Evolutionary conservation across 2,888 invertebrate genomes (phyloP).

Genomic region (Agrochola lota): DNA sequence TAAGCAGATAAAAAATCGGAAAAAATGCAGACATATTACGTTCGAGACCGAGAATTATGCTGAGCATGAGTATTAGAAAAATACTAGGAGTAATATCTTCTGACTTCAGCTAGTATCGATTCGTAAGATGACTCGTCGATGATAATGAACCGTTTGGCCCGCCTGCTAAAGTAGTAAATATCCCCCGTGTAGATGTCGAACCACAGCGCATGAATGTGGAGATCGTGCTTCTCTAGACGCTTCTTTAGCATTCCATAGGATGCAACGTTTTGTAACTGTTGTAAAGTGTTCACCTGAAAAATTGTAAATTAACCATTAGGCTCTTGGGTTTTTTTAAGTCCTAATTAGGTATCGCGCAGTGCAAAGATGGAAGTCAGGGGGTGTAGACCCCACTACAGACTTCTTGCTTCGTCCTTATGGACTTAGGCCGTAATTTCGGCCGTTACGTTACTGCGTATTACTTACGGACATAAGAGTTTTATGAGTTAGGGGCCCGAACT

Average conservation of each 20-base stretch:
- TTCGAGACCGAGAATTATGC: constrained; percentile 14
- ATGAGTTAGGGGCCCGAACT: too few species aligned
- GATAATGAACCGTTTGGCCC: constrained; percentile 95
- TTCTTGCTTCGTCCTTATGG: too few species aligned
- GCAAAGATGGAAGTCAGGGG: too few species aligned
- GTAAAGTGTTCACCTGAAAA: constrained; percentile 95
- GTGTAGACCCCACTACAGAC: too few species aligned
- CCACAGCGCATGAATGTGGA: constrained; percentile 98
- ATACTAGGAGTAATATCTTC: constrained; percentile 94
- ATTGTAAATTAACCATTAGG: constrained; percentile 1
- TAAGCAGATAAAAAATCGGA: background rate
- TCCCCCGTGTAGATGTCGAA: constrained; percentile 99
- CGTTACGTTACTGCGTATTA: too few species aligned
- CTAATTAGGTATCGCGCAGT: background rate
- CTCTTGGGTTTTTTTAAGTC: background rate
- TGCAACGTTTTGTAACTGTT: constrained; percentile 97
- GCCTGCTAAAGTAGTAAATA: constrained; percentile 97
- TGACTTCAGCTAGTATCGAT: constrained; percentile 93
- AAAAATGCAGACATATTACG: constrained; percentile 25
- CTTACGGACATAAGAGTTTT: too few species aligned
- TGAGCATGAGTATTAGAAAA: constrained; percentile 9
- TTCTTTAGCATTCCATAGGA: constrained; percentile 97
- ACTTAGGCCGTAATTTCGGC: too few species aligned
- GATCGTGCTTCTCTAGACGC: constrained; percentile 94
- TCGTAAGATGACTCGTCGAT: constrained; percentile 96